Percentiles rank a stretch among this genome's conserved stretches.
These are phyloP conservation scores for Piaya cayana DNA, from an alignment of 2,113 vertebrate genomes.

Conservation along the genomic window DNA sequence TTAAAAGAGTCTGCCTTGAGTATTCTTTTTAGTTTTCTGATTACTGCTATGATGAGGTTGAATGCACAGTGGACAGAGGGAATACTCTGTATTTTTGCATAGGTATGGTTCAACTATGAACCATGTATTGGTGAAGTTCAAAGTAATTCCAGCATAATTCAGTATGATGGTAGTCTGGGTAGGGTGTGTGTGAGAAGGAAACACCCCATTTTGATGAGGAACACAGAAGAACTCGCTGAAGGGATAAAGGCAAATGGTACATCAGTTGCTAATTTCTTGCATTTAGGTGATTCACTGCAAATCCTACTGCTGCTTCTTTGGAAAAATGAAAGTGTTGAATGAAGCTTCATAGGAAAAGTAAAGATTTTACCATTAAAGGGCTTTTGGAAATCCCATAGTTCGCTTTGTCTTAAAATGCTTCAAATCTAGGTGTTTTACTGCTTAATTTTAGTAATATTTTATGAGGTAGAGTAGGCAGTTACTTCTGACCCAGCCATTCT, in stretches of 20 bases:
- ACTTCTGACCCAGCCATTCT: not conserved
- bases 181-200: not conserved
- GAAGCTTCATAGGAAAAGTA: not conserved
- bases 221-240: not conserved
- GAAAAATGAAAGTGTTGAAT: not conserved
- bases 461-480: not conserved
- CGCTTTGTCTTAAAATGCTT: not conserved
- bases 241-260: not conserved
- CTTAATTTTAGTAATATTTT: not conserved
- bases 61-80: not conserved
- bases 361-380: not conserved
- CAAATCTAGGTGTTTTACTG: not conserved
- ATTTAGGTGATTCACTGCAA: not conserved
- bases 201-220: not conserved
- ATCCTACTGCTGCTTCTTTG: not conserved
- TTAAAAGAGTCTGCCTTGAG: not conserved
- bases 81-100: not conserved
- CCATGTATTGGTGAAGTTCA: not conserved
- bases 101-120: not conserved
- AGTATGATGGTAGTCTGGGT: not conserved
- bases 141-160: not conserved
- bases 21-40: not conserved
- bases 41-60: not conserved
- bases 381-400: not conserved
- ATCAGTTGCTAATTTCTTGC: not conserved